phyloP scores from a whole-genome alignment of 2,888 invertebrate genomes.

The Selenia dentaria region DNA sequence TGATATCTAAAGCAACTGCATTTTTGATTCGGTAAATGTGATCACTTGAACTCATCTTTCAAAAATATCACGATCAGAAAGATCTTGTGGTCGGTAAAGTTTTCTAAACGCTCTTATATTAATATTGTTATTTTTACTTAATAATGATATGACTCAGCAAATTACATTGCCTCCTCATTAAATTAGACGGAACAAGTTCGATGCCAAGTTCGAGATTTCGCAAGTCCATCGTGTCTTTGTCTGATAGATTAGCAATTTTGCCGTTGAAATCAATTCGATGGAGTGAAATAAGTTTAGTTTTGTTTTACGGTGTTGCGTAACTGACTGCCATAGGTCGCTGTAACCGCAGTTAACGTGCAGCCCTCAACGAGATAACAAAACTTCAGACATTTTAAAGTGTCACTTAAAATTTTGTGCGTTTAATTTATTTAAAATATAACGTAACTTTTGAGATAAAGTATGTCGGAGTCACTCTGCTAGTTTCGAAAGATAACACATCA shows the following conservation, averaged over 20 bases:
- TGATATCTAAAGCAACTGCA: no score
- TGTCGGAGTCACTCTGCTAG: no score
- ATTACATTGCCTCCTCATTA: background rate
- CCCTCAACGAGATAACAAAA: conserved; percentile 32
- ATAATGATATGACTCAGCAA: no score
- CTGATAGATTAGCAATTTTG: conserved; percentile 31
- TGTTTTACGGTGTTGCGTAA: conserved; percentile 45
- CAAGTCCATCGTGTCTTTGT: conserved; percentile 11
- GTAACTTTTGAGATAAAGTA: no score
- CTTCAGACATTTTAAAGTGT: conserved; percentile 12
- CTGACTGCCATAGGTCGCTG: conserved; percentile 41
- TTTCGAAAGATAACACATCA: no score
- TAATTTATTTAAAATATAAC: no score
- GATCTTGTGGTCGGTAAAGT: no score
- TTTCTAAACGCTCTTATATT: no score
- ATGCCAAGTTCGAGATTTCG: conserved; percentile 17
- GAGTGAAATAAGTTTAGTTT: conserved; percentile 44
- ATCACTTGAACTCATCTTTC: no score
- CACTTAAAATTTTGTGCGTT: conserved; percentile 19
- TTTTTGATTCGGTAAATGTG: no score
- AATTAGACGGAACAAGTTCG: background rate
- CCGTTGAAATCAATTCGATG: conserved; percentile 52
- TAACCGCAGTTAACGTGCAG: conserved; percentile 45
- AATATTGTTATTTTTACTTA: no score
- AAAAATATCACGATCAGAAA: no score